These are phyloP conservation scores for Craseonycteris thonglongyai DNA, from an alignment of 2,113 vertebrate genomes.

Conservation along the genomic window DNA sequence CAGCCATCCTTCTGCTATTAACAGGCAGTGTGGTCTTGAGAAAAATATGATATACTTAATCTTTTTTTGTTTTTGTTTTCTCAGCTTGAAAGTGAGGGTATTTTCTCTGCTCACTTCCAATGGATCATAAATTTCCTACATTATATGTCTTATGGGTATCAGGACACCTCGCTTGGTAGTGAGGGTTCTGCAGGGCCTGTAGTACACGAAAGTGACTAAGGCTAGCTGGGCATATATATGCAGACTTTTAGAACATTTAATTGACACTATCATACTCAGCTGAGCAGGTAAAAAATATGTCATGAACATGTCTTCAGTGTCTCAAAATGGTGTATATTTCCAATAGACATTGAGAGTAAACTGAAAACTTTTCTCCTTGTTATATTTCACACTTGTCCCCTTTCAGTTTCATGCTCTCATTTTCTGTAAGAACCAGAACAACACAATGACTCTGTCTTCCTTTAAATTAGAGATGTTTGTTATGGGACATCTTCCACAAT, in stretches of 20 bases:
- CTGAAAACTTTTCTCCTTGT: background rate
- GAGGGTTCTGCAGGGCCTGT: accelerated
- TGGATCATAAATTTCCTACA: background rate
- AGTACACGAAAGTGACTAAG: background rate
- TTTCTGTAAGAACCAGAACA: background rate
- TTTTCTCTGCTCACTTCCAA: background rate
- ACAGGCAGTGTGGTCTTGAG: background rate
- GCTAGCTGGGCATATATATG: no score
- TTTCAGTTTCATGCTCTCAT: background rate
- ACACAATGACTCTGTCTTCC: background rate
- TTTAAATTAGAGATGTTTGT: background rate
- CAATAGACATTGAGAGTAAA: background rate
- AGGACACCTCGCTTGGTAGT: background rate
- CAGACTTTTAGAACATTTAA: background rate
- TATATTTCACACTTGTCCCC: background rate
- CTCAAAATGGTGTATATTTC: background rate
- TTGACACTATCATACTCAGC: background rate
- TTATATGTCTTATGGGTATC: background rate
- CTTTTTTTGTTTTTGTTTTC: background rate
- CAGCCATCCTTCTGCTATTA: background rate
- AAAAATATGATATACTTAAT: background rate
- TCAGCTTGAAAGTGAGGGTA: background rate
- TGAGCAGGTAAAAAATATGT: background rate
- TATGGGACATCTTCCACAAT: no score
- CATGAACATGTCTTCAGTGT: background rate